phyloP scores from a whole-genome alignment of 2,888 invertebrate species.

The Gisinianus flammeolus region DNA sequence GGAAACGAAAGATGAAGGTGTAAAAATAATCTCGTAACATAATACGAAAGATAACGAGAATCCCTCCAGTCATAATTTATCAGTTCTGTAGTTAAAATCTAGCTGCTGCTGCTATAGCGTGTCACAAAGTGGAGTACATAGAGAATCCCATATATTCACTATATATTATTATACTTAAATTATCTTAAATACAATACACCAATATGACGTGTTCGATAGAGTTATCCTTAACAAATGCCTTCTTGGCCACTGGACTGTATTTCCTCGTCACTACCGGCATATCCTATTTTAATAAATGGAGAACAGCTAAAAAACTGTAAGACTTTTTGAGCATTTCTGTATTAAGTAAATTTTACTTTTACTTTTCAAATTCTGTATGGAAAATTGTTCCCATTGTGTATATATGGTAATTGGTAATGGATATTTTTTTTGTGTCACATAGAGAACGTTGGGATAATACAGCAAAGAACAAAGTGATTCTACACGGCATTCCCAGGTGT shows the following conservation, averaged over 20 bases:
- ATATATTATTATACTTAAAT: not conserved
- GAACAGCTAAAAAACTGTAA: not conserved
- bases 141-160: not conserved
- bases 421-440: not conserved
- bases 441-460: constrained; percentile 29
- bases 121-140: not conserved
- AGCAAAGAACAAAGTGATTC: constrained; percentile 34
- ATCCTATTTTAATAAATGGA: not conserved
- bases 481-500: constrained; percentile 19
- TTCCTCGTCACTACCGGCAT: not conserved
- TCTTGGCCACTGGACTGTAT: not conserved
- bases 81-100: not conserved
- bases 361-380: not conserved
- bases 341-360: not conserved
- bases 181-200: not conserved
- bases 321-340: not conserved
- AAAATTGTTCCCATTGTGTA: not conserved
- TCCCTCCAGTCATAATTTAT: not conserved
- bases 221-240: not conserved
- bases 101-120: not conserved
- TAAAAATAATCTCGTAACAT: no score
- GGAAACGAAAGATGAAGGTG: no score
- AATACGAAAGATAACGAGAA: no score
- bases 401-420: not conserved
- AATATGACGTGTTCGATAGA: not conserved